Evolutionary conservation across 1,140 invertebrate genomes (phyloP).

Genomic region (Bemisia tabaci): DNA sequence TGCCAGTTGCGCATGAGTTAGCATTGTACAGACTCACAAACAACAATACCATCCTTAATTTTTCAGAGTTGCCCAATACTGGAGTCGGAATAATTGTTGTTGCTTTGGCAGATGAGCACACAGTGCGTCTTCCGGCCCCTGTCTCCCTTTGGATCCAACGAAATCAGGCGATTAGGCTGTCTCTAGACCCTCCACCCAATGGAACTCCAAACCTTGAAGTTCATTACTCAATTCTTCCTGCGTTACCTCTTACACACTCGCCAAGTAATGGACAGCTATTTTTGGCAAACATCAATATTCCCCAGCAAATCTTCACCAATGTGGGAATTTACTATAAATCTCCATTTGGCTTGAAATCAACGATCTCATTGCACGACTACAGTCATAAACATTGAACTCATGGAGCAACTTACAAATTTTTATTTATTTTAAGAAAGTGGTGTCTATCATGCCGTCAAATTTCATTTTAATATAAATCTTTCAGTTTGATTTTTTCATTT

Average conservation of each 20-base stretch:
- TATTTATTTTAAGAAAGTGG: no score
- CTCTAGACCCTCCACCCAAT: conserved; percentile 60
- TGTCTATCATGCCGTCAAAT: no score
- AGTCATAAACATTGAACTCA: no score
- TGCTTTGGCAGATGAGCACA: conserved; percentile 40
- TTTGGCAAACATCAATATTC: conserved; percentile 73
- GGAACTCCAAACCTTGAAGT: conserved; percentile 48
- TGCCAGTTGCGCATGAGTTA: conserved; percentile 37
- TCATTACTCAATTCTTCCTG: conserved; percentile 60
- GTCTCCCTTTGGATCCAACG: conserved; percentile 49
- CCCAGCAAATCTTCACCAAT: conserved; percentile 58
- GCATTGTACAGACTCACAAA: conserved; percentile 45
- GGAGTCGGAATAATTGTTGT: conserved; percentile 56
- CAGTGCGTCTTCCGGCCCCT: conserved; percentile 18
- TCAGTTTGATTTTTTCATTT: no score
- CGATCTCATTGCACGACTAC: conserved; percentile 75
- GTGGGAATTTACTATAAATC: conserved; percentile 67
- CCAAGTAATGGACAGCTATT: conserved; percentile 63
- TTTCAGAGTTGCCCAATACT: conserved; percentile 37
- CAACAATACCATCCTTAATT: no score
- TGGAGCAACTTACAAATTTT: no score
- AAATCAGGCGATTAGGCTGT: conserved; percentile 60
- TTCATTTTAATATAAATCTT: no score
- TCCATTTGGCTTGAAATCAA: conserved; percentile 77
- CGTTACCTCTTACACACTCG: conserved; percentile 56